These are phyloP conservation scores for Drosophila baimaii DNA, from an alignment of 1,140 invertebrate genomes.

Conservation along the genomic window DNA sequence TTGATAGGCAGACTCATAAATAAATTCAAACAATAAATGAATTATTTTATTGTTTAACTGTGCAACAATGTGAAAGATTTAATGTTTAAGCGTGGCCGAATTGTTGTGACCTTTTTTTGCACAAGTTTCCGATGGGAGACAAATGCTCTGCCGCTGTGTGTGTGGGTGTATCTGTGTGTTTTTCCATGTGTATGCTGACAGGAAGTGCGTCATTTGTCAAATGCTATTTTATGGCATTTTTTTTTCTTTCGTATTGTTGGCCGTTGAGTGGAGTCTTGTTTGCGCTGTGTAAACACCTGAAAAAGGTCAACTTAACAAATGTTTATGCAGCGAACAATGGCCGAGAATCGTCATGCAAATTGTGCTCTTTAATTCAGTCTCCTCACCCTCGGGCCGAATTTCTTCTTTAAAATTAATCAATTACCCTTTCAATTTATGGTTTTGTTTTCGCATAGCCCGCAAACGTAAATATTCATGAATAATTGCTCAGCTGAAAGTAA, in stretches of 20 bases:
- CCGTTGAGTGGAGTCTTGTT: slow-evolving; percentile 39
- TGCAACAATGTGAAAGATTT: slow-evolving; percentile 41
- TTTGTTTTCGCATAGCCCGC: slow-evolving; percentile 11
- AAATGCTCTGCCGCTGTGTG: slow-evolving; percentile 27
- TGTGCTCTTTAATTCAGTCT: slow-evolving; percentile 21
- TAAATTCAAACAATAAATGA: slow-evolving; percentile 51
- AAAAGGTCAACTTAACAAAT: slow-evolving; percentile 49
- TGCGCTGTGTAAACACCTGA: slow-evolving; percentile 43
- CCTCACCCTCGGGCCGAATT: not conserved
- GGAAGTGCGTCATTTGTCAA: slow-evolving; percentile 72
- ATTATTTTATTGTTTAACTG: slow-evolving; percentile 34
- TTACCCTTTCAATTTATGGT: slow-evolving; percentile 24
- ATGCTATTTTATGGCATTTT: slow-evolving; percentile 58
- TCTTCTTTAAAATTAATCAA: slow-evolving; percentile 39
- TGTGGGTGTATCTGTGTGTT: slow-evolving; percentile 7
- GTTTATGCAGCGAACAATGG: slow-evolving; percentile 44
- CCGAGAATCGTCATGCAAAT: slow-evolving; percentile 3
- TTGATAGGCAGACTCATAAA: slow-evolving; percentile 44
- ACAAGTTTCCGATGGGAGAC: slow-evolving; percentile 20
- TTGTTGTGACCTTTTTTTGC: slow-evolving; percentile 34
- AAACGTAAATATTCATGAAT: slow-evolving; percentile 36
- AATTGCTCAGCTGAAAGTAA: slow-evolving; percentile 31
- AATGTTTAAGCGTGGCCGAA: slow-evolving; percentile 32
- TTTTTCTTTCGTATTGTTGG: slow-evolving; percentile 6
- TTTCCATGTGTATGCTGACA: slow-evolving; percentile 30